phyloP scores from a whole-genome alignment of 2,888 invertebrate species.

The Crematogaster levior region DNA sequence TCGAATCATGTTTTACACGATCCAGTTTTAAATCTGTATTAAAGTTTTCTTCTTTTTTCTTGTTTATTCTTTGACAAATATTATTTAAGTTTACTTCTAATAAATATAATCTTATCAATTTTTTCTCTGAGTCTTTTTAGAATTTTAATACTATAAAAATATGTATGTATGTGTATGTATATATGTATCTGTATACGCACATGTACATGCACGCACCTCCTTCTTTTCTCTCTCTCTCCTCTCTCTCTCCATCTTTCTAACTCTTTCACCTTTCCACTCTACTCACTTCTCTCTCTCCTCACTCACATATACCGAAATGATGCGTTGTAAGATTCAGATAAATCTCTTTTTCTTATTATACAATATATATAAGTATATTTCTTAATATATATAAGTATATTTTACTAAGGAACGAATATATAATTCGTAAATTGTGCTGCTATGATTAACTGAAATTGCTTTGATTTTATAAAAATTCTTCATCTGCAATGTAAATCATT shows the following conservation, averaged over 20 bases:
- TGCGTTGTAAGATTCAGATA: not conserved
- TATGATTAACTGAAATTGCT: not conserved
- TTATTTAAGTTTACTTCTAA: conserved; percentile 41
- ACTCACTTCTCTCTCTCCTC: too few relatives aligned
- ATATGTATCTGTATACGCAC: too few relatives aligned
- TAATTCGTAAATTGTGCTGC: not conserved
- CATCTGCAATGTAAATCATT: conserved; percentile 17
- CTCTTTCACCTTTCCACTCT: too few relatives aligned
- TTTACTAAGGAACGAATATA: not conserved
- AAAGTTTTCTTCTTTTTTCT: conserved; percentile 44
- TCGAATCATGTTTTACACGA: conserved; percentile 24
- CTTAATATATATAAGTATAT: not conserved
- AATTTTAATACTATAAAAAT: not conserved
- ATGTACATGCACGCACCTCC: too few relatives aligned
- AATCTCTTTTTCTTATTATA: not conserved
- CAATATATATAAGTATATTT: too few relatives aligned
- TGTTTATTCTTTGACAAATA: conserved; percentile 46
- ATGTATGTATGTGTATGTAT: too few relatives aligned
- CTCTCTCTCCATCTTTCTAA: too few relatives aligned
- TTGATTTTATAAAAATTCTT: conserved; percentile 4
- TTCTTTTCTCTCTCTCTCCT: too few relatives aligned
- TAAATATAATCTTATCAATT: not conserved
- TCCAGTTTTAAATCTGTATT: conserved; percentile 44
- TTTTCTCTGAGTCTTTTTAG: not conserved
- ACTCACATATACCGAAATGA: too few relatives aligned